phyloP scores from a whole-genome alignment of 2,888 invertebrate genomes.

The Apamea crenata region DNA sequence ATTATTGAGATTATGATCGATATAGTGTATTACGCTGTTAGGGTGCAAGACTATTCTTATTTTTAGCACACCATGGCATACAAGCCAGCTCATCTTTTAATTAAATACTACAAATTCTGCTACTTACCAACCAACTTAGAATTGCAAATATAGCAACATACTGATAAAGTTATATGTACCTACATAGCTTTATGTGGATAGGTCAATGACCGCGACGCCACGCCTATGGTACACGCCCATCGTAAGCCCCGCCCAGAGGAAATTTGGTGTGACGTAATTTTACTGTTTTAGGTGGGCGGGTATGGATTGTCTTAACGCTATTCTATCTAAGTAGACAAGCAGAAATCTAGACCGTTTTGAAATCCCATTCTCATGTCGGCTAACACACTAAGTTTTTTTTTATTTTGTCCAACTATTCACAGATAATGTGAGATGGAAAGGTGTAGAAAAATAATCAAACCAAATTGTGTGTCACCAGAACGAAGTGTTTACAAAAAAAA shows the following conservation, averaged over 20 bases:
- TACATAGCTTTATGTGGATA: constrained; percentile 69
- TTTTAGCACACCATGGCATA: neutral
- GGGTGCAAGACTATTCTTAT: neutral
- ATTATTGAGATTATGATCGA: too few relatives aligned
- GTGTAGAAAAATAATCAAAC: too few relatives aligned
- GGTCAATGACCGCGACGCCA: constrained; percentile 82
- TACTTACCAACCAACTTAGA: constrained; percentile 74
- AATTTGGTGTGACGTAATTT: constrained; percentile 71
- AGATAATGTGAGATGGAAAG: too few relatives aligned
- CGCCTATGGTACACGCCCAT: constrained; percentile 83
- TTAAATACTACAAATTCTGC: constrained; percentile 37
- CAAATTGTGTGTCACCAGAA: too few relatives aligned
- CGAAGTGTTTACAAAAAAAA: too few relatives aligned
- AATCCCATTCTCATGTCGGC: neutral
- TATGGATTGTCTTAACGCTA: constrained; percentile 29
- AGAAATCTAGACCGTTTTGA: neutral
- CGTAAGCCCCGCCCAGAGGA: constrained; percentile 79
- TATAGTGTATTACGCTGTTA: too few relatives aligned
- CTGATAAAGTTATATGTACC: constrained; percentile 68
- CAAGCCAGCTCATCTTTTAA: constrained; percentile 37
- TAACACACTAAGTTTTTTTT: too few relatives aligned
- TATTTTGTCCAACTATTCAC: too few relatives aligned
- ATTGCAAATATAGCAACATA: constrained; percentile 82
- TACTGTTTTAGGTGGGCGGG: constrained; percentile 8
- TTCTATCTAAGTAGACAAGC: neutral